Base-by-base conservation (phyloP, 2,113 vertebrate genomes). In the Pungitius pungitius region DNA sequence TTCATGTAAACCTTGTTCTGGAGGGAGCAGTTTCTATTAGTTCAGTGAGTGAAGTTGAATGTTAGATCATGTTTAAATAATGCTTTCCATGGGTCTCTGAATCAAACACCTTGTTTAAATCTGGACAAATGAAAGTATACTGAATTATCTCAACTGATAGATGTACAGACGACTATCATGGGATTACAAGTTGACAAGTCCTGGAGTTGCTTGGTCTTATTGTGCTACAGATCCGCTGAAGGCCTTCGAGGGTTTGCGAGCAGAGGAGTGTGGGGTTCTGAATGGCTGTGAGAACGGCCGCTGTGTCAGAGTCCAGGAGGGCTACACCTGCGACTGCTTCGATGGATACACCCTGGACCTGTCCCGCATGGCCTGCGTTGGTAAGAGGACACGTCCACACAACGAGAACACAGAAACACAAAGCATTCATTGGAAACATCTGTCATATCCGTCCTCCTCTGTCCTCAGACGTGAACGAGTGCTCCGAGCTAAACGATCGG, bases 241-340 rank as follows among this genome's bases (percentile, higher is more conserved):
- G n/a, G 83, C 91, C 24, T 99, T 99, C 60, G 96, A 99, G 84
- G 97, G 98, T 52, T 76, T 99, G 24, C 95, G 92, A 81, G 96
- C 97, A 1, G 97, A 99, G 71, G 97, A 99, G 70, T 99, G 97
- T 33, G 98, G 97, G 4, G 96, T 99, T 85, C 93, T 99, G 76
- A 98, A 96, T 1, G 98, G 97, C 22, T 99, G 98, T 84, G 97
- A 99, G 81, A 99, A 99, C 0, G 98, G 98, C 1, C 94, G 96
- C 6, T 99, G 98, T n/a, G 97, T 99, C 6, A 92, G 97, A 20
- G 97, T 99, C n/a, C 96, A 96, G 80, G 96, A 99, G 69, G 97
- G 98, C 4, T 99, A 97, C 80, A 99, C 97, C 43, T 99, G 98
- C 2, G 97, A 99, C 85, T 99, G 98, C 93, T 98, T 99, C 43